phyloP scores from a whole-genome alignment of 2,113 vertebrate species.

The Xenopus borealis region DNA sequence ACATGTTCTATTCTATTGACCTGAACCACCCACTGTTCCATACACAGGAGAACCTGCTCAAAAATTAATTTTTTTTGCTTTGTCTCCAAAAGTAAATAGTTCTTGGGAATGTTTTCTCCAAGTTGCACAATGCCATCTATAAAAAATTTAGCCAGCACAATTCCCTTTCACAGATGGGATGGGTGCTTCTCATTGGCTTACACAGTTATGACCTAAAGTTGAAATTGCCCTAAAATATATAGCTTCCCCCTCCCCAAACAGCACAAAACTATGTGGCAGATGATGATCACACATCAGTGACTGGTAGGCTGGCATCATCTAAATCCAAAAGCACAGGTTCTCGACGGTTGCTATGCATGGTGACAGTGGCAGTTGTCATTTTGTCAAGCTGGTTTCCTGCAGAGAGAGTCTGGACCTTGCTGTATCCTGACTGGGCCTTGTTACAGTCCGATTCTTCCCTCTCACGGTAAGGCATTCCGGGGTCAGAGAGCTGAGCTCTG shows the following conservation, averaged over 20 bases:
- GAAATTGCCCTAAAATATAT: too few relatives aligned
- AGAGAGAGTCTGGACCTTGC: constrained; percentile 88
- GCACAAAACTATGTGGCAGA: background rate
- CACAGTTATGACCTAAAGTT: background rate
- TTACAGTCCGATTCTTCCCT: constrained; percentile 93
- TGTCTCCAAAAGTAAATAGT: background rate
- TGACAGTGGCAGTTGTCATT: constrained; percentile 69
- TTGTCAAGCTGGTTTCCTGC: constrained; percentile 89
- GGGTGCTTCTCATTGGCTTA: background rate
- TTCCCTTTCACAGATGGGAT: background rate
- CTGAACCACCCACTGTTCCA: constrained; percentile 3
- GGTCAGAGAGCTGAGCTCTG: constrained; percentile 66
- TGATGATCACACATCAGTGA: constrained; percentile 83
- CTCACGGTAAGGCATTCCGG: constrained; percentile 82
- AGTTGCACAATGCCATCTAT: background rate
- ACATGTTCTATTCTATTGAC: constrained; percentile 14
- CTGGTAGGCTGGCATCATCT: constrained; percentile 86
- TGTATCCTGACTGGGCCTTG: constrained; percentile 80
- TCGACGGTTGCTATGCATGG: constrained; percentile 52
- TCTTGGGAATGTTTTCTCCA: constrained; percentile 29
- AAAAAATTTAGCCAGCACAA: background rate
- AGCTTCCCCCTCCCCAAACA: too few relatives aligned
- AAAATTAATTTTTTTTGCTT: background rate
- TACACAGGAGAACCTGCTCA: background rate
- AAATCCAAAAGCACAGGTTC: constrained; percentile 61